Percentiles rank a stretch among this genome's conserved stretches.
Conservation (phyloP, 1,140 invertebrate genomes). For the Leptestheria dahalacensis region DNA sequence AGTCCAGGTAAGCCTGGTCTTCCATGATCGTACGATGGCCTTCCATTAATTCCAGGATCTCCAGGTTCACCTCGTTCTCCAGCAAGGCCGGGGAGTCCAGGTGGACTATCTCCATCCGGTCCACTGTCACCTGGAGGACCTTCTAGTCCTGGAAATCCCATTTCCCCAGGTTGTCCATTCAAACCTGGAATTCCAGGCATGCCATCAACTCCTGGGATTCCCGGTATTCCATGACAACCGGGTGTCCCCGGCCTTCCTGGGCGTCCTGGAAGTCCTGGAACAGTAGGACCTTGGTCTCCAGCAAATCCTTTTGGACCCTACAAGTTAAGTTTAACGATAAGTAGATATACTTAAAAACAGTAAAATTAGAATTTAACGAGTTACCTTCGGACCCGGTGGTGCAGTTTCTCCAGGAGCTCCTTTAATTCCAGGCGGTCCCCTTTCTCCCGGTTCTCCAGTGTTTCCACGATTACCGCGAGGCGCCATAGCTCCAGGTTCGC, state of each 20-base stretch:
- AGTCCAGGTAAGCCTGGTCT: slow-evolving; percentile 37
- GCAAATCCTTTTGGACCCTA: slow-evolving; percentile 17
- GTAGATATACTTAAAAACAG: neutral
- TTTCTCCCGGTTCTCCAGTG: slow-evolving; percentile 29
- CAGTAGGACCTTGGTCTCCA: slow-evolving; percentile 19
- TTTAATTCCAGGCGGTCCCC: slow-evolving; percentile 27
- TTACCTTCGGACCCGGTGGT: slow-evolving; percentile 23
- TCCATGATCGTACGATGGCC: neutral
- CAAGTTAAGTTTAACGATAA: neutral
- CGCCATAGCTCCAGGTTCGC: neutral
- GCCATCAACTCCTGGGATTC: slow-evolving; percentile 17
- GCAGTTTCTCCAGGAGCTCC: slow-evolving; percentile 40
- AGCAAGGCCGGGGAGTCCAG: slow-evolving; percentile 34
- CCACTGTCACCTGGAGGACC: slow-evolving; percentile 37
- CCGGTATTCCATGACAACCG: slow-evolving; percentile 15
- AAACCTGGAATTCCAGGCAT: too few relatives aligned
- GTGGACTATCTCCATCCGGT: too few relatives aligned
- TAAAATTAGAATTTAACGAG: slow-evolving; percentile 12
- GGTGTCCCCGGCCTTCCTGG: slow-evolving; percentile 19
- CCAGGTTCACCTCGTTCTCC: neutral
- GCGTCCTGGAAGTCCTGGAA: slow-evolving; percentile 22
- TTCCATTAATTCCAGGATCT: neutral
- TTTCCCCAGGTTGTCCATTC: slow-evolving; percentile 18
- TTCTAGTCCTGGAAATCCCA: slow-evolving; percentile 18
- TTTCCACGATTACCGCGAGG: slow-evolving; percentile 24